Base-by-base conservation (phyloP, 37 sponge, comb jelly and placozoan species). In the Chondrosia reniformis region DNA sequence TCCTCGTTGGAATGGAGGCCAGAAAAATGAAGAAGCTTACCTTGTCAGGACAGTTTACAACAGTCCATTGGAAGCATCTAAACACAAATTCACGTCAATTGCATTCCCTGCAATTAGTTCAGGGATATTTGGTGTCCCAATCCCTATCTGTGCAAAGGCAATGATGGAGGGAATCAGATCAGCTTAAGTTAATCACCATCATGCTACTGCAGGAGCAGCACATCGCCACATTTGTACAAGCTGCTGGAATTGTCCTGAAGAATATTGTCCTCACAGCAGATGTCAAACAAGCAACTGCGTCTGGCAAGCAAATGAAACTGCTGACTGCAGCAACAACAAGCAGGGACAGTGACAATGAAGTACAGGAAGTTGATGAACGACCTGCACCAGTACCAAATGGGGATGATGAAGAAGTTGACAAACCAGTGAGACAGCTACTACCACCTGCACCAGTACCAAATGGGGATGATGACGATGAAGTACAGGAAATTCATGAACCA, bases 1-100 rank as follows among this genome's bases (percentile, higher is more conserved):
- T 1, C 90, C 90, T 10, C 62, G 46, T 28, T 90, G 86, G 83
- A 63, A 42, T 8, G 63, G 65, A 30, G 74, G 75, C 2, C 15
- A 25, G 17, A 6, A 34, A 13, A 33, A 79, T n/a, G 76, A 82
- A 79, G 77, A 49, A 49, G 54, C 54, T 49, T 49, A 49, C 54
- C 54, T 49, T 49, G 54, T 49, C 54, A 49, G 54, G 54, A 49
- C 54, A 49, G 54, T 49, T 49, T 49, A 49, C 54, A 49, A 49
- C 54, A 49, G 54, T 49, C 54, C 17, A 49, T 49, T 49, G 54
- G 54, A 49, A 49, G 54, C 54, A 49, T 49, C 72, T 38, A 40
- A 34, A 1, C 42, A 69, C 42, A 40, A 6, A 2, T 69, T 9
- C 43, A 40, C 5, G 9, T 34, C 72, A 17, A 69, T 69, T 21